Evolutionary conservation across 1,140 invertebrate species (phyloP).

Genomic region (Apis florea): DNA sequence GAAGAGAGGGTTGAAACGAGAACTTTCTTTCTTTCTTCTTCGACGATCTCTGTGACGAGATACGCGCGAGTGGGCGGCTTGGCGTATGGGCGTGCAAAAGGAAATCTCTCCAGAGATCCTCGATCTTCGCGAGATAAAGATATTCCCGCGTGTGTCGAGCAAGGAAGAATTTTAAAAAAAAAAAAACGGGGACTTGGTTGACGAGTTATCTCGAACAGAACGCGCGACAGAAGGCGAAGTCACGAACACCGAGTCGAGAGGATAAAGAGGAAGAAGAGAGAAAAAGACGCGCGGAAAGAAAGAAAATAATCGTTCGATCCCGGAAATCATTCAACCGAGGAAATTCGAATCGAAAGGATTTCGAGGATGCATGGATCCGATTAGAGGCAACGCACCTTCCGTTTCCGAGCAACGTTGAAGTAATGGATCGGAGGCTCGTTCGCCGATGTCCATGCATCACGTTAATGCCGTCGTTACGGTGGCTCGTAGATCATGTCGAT

Average conservation of each 20-base stretch:
- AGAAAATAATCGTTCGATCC: neutral
- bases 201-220: too few relatives aligned
- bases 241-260: too few relatives aligned
- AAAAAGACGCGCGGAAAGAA: too few relatives aligned
- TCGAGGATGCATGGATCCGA: slow-evolving; percentile 39
- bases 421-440: slow-evolving; percentile 39
- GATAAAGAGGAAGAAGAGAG: too few relatives aligned
- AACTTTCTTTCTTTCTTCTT: slow-evolving; percentile 20
- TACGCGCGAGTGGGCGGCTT: slow-evolving; percentile 30
- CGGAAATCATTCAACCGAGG: neutral
- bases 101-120: slow-evolving; percentile 59
- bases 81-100: slow-evolving; percentile 53
- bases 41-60: slow-evolving; percentile 45
- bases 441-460: slow-evolving; percentile 54
- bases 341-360: neutral
- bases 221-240: too few relatives aligned
- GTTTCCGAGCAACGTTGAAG: slow-evolving; percentile 36
- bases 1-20: slow-evolving; percentile 16
- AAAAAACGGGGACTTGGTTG: too few relatives aligned
- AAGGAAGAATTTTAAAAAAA: too few relatives aligned
- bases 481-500: slow-evolving; percentile 60
- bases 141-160: too few relatives aligned
- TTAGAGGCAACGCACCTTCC: slow-evolving; percentile 45
- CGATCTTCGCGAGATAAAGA: neutral
- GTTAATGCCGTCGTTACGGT: slow-evolving; percentile 60